Conservation (phyloP, 2,888 invertebrate genomes). For the Ophion slaviceki region DNA sequence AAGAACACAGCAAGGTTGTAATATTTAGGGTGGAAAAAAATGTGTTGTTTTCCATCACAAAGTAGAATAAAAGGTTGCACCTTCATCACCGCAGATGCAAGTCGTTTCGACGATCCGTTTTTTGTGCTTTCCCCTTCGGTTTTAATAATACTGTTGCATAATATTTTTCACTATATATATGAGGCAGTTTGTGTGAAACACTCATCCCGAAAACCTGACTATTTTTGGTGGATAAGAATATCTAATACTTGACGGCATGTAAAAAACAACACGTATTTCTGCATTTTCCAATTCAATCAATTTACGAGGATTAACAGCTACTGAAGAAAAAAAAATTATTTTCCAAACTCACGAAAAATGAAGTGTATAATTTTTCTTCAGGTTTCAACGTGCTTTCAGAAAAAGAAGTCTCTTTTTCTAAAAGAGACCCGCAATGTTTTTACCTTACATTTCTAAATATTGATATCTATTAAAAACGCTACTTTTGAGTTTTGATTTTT, state of each 20-base stretch:
- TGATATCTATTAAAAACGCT: no score
- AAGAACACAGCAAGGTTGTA: constrained; percentile 71
- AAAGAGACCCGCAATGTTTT: not conserved
- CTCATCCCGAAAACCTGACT: not conserved
- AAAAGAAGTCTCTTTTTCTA: not conserved
- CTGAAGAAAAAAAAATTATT: not conserved
- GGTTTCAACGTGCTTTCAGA: not conserved
- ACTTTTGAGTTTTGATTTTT: not conserved
- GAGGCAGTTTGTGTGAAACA: not conserved
- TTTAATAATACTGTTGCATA: constrained; percentile 24
- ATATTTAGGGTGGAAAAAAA: constrained; percentile 66
- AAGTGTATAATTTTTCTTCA: not conserved
- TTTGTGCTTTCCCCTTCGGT: constrained; percentile 35
- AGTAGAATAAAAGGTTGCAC: constrained; percentile 59
- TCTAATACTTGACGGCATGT: not conserved
- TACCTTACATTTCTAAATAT: not conserved
- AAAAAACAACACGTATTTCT: not conserved
- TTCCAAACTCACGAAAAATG: not conserved
- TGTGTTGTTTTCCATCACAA: constrained; percentile 62
- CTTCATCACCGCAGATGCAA: constrained; percentile 48
- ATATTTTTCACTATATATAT: constrained; percentile 15
- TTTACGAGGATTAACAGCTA: not conserved
- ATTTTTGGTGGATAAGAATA: not conserved
- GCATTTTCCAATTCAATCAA: not conserved
- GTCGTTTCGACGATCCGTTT: constrained; percentile 34